These are phyloP conservation scores for Sorex araneus DNA, from an alignment of 2,113 vertebrate species.

Conservation along the genomic window DNA sequence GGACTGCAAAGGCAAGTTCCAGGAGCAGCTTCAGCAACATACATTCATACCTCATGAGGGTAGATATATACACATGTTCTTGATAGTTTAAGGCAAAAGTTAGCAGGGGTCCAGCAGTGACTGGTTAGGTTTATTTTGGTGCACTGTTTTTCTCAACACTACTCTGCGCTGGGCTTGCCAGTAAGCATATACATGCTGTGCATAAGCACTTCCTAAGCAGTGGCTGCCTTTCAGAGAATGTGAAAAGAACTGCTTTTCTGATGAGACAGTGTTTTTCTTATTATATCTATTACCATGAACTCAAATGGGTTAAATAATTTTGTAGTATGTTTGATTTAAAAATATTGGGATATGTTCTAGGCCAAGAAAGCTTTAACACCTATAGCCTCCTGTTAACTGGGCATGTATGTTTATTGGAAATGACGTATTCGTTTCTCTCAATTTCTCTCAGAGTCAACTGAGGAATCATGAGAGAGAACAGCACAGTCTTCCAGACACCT, in stretches of 20 bases:
- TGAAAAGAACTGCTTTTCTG: background rate
- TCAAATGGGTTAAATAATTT: background rate
- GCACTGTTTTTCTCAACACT: background rate
- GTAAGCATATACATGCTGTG: fast-evolving
- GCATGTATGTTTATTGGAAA: background rate
- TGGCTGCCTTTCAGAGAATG: background rate
- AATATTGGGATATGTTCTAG: background rate
- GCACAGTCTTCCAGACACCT: constrained; percentile 88
- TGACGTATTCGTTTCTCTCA: constrained; percentile 40
- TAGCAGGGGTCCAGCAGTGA: background rate
- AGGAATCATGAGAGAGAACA: constrained; percentile 92
- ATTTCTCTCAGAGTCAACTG: constrained; percentile 90
- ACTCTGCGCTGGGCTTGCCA: background rate
- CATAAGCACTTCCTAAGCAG: background rate
- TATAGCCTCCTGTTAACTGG: background rate
- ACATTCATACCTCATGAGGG: background rate
- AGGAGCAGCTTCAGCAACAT: background rate
- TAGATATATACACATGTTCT: background rate
- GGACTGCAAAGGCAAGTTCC: background rate
- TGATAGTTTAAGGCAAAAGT: background rate
- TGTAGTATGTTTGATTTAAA: background rate
- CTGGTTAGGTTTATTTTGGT: background rate
- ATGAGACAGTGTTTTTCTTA: background rate
- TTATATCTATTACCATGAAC: background rate
- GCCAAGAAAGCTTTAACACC: background rate